Percentiles rank a stretch among this genome's conserved stretches.
Conservation (phyloP, 2,888 invertebrate genomes). For the Sclerodermus sp. region DNA sequence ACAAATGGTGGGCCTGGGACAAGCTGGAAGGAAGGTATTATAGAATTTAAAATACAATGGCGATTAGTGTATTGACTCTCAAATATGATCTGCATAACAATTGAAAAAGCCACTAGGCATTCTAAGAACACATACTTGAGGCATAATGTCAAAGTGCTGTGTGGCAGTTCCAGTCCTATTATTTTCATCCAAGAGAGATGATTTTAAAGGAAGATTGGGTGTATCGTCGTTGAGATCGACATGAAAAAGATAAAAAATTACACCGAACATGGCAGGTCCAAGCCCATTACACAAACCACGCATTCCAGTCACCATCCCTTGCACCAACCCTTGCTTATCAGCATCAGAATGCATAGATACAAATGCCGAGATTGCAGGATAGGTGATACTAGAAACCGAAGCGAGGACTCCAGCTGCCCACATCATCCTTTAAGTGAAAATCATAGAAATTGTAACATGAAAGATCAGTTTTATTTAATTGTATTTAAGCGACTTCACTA, state of each 20-base stretch:
- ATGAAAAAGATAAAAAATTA: slow-evolving; percentile 97
- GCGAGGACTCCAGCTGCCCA: slow-evolving; percentile 98
- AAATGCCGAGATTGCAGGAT: slow-evolving; percentile 98
- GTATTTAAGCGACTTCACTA: too few species aligned
- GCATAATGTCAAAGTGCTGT: slow-evolving; percentile 60
- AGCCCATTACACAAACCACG: slow-evolving; percentile 96
- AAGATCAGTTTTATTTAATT: too few species aligned
- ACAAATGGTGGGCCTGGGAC: slow-evolving; percentile 98
- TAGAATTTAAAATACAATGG: too few species aligned
- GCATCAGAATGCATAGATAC: slow-evolving; percentile 96
- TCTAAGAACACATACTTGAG: slow-evolving; percentile 61
- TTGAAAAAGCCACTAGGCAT: too few species aligned
- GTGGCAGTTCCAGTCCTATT: slow-evolving; percentile 56
- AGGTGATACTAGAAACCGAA: slow-evolving; percentile 93
- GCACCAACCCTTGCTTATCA: slow-evolving; percentile 95
- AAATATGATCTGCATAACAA: too few species aligned
- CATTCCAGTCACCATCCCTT: slow-evolving; percentile 99
- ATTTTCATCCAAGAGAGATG: slow-evolving; percentile 56
- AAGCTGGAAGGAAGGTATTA: slow-evolving; percentile 63
- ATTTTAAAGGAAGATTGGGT: slow-evolving; percentile 42
- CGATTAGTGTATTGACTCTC: too few species aligned
- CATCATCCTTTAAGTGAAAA: slow-evolving; percentile 78
- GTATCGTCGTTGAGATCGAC: slow-evolving; percentile 88
- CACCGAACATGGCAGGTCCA: slow-evolving; percentile 97
- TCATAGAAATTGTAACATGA: too few species aligned